Evolutionary conservation across 2,113 vertebrate genomes (phyloP), one percentile per base, ranked within the genome.

Genomic region (Tupaia chinensis): DNA sequence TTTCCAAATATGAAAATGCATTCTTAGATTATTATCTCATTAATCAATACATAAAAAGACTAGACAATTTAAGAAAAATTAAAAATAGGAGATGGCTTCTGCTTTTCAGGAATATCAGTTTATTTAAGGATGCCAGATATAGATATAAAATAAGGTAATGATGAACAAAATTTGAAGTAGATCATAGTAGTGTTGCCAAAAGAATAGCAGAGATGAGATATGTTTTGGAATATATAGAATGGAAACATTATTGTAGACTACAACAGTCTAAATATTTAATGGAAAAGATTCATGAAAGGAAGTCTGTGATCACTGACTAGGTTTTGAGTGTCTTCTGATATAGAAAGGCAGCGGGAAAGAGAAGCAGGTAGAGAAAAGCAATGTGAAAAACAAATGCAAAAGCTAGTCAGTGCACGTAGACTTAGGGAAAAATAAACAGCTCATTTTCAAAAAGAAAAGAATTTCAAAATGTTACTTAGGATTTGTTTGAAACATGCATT

Each of bases 401-500:
- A 82, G 3, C 56, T 60, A 78, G 56, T 32, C 12, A 58, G 5
- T 84, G 7, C 7, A 53, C 16, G 3, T 72, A 22, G 5, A 63
- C 54, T 77, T 9, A 11, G 56, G 19, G 5, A 54, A 87, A 88
- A 70, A 80, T 25, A 8, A 89, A n/a, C 32, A 2, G 22, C 17
- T 89, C 22, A 17, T 87, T 96, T 96, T 93, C 58, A 93, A 61
- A 68, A 86, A 60, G 9, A 83, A 11, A 78, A 65, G 14, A 70
- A 17, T 77, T 86, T 82, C n/a, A n/a, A 89, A 76, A 80, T 44
- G 23, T 16, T 68, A 27, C 22, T 80, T 72, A 25, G 11, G 6
- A 81, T 32, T 90, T 87, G 1, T 58, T 94, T 76, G 22, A 77
- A 73, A 5, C 17, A n/a, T 61, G 53, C 70, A 29, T 34, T 44